phyloP scores from a whole-genome alignment of 1,140 invertebrate genomes.

The Monochamus saltuarius region DNA sequence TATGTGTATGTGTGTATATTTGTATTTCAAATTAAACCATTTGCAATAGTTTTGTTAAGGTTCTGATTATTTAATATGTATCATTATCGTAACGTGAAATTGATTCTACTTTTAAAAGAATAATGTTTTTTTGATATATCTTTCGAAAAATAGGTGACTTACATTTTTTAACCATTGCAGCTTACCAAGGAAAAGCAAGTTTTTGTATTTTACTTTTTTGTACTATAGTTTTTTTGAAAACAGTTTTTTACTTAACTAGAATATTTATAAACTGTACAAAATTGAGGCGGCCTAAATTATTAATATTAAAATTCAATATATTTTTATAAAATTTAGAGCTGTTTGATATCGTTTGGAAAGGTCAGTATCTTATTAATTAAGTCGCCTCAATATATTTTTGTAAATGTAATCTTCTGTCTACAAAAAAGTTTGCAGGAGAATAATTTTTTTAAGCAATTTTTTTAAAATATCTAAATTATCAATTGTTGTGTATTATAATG shows the following conservation, averaged over 20 bases:
- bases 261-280: too few relatives aligned
- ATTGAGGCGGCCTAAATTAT: too few relatives aligned
- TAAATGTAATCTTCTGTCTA: constrained; percentile 49
- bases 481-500: constrained; percentile 38
- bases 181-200: constrained; percentile 45
- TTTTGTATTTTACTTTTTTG: constrained; percentile 37
- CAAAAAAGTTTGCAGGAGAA: constrained; percentile 54
- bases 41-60: too few relatives aligned
- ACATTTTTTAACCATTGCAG: constrained; percentile 52
- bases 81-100: neutral
- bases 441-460: constrained; percentile 40
- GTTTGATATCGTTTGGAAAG: too few relatives aligned
- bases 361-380: too few relatives aligned
- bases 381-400: constrained; percentile 13
- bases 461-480: constrained; percentile 39
- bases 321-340: too few relatives aligned
- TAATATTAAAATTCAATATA: too few relatives aligned
- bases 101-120: constrained; percentile 9
- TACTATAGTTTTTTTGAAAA: constrained; percentile 46
- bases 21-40: too few relatives aligned
- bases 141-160: constrained; percentile 49
- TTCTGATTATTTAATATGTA: neutral
- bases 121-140: constrained; percentile 50
- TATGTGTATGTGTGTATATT: too few relatives aligned
- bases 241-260: constrained; percentile 27